phyloP scores from a whole-genome alignment of 2,113 vertebrate species.

The Hydropotes inermis region DNA sequence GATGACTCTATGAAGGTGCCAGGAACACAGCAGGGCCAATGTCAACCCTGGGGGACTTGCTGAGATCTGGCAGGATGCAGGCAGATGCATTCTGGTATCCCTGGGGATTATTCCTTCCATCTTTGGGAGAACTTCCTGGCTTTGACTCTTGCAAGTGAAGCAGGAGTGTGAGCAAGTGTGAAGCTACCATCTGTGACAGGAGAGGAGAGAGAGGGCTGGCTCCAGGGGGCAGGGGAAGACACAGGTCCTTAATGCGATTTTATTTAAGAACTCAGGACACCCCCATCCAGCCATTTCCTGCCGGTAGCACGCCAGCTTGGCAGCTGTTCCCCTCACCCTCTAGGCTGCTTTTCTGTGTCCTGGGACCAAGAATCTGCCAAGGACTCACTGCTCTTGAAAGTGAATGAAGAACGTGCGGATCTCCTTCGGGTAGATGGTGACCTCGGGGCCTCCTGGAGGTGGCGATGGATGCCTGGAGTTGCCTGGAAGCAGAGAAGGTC shows the following conservation, averaged over 20 bases:
- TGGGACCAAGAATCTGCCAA: accelerated
- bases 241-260: neutral
- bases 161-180: accelerated
- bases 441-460: accelerated
- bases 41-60: neutral
- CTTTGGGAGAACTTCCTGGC: neutral
- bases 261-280: neutral
- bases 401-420: constrained; percentile 52
- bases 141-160: neutral
- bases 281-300: no score
- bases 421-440: constrained; percentile 49
- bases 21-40: neutral
- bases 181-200: neutral
- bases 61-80: neutral
- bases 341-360: neutral
- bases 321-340: neutral
- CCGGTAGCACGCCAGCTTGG: accelerated
- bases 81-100: neutral
- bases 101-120: neutral
- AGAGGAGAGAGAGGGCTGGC: neutral
- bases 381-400: neutral
- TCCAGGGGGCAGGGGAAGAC: neutral
- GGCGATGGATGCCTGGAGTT: accelerated
- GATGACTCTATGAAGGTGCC: neutral
- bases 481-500: neutral